Evolutionary conservation across 2,113 vertebrate species (phyloP), one percentile per base, ranked within the genome.

Genomic region (Grammomys dolichurus): DNA sequence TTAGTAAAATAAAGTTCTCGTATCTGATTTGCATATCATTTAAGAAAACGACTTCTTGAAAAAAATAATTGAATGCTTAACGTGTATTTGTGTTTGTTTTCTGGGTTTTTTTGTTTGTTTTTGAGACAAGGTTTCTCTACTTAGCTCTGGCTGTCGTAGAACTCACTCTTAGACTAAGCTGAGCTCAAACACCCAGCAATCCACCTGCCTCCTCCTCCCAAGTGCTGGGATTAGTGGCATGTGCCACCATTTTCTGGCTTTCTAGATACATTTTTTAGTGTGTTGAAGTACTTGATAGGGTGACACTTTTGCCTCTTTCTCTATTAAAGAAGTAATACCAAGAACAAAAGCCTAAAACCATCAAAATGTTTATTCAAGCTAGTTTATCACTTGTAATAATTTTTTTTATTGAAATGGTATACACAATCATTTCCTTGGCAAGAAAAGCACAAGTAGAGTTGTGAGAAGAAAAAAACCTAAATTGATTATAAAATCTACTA

Each of bases 401-500:
- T 82, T 84, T 87, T 93, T 89, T 2, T 82, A 89, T 70, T 92
- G 2, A 87, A 91, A 95, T 28, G 2, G 26, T 76, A 12, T 54
- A 51, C 31, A 1, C 11, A 54, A 63, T 3, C 89, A 54, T 24
- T 70, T 11, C 0, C 82, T 87, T 54, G 17, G 4, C 3, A 20
- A 24, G 33, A 51, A 77, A 92, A 81, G 10, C 3, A 31, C 5
- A 13, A 72, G 16, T n/a, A 10, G 20, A 26, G 24, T 60, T 67
- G 7, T 56, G 89, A 92, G 40, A 75, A 92, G 43, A 10, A 69
- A 48, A 48, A 24, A 63, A 86, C 1, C 2, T 72, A 60, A 26
- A 4, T 70, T 80, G n/a, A 67, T 81, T 56, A 80, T 67, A 84
- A 22, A 12, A 93, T 2, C 0, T 8, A 75, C 0, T 60, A 7